phyloP scores from a whole-genome alignment of 2,888 invertebrate genomes.

The Temnothorax rugatulus region DNA sequence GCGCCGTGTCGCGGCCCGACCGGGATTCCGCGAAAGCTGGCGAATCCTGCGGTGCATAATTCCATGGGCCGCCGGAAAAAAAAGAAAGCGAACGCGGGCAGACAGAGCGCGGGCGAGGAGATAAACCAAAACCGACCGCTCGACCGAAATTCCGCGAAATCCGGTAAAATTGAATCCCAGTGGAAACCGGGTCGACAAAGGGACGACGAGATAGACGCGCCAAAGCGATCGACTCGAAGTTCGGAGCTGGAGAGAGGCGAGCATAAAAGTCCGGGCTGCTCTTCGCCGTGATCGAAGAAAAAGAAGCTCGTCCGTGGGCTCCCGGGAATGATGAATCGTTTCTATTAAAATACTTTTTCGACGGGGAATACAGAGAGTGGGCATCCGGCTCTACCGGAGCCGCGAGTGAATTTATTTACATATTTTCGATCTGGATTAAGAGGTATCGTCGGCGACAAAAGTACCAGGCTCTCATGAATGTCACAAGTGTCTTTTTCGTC shows the following conservation, averaged over 20 bases:
- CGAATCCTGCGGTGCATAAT: conserved; percentile 71
- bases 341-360: conserved; percentile 86
- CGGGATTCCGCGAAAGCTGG: conserved; percentile 73
- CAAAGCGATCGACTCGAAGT: conserved; percentile 45
- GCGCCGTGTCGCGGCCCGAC: conserved; percentile 11
- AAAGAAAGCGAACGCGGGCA: background rate
- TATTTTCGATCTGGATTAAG: conserved; percentile 86
- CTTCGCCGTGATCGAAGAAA: conserved; percentile 70
- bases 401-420: conserved; percentile 85
- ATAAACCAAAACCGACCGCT: conserved; percentile 74
- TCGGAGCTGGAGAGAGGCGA: conserved; percentile 28
- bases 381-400: conserved; percentile 78
- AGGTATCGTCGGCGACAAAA: conserved; percentile 80
- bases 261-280: conserved; percentile 60
- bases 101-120: conserved; percentile 53
- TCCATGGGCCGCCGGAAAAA: conserved; percentile 54
- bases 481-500: conserved; percentile 8
- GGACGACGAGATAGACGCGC: conserved; percentile 54
- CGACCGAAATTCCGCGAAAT: conserved; percentile 77
- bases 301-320: conserved; percentile 70
- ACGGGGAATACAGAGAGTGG: conserved; percentile 85
- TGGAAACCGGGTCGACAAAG: conserved; percentile 60
- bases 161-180: conserved; percentile 76
- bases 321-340: conserved; percentile 77
- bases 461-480: conserved; percentile 50